Evolutionary conservation across 2,888 invertebrate species (phyloP).

Genomic region (Argyresthia goedartella): DNA sequence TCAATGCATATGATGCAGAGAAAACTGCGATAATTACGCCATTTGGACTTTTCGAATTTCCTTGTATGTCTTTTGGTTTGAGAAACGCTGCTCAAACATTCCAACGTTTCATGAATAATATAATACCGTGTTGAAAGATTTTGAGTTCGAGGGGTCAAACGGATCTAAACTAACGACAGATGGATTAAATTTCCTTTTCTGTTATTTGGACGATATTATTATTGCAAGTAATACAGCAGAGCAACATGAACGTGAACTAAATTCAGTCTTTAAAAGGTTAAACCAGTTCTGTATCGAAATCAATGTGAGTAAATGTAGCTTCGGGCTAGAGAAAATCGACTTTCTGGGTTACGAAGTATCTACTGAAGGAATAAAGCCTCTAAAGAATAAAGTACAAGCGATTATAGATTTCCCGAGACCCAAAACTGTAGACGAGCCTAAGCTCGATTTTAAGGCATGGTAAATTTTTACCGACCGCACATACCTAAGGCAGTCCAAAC

Average conservation of each 20-base stretch:
- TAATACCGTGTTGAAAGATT: too few relatives aligned
- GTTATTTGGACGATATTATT: conserved; percentile 4
- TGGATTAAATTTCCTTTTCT: background rate
- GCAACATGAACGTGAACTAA: background rate
- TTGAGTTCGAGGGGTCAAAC: too few relatives aligned
- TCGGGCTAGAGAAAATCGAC: background rate
- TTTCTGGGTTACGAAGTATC: conserved; percentile 3
- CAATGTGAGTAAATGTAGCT: conserved; percentile 1
- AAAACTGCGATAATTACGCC: conserved; percentile 29
- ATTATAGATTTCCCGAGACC: conserved; percentile 3
- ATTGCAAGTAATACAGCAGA: background rate
- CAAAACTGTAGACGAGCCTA: background rate
- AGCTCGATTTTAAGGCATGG: conserved; percentile 4
- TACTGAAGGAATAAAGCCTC: background rate
- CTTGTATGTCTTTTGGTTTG: conserved; percentile 1
- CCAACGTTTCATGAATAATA: background rate
- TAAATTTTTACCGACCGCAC: conserved; percentile 6
- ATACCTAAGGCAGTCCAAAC: conserved; percentile 7
- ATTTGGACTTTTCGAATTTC: too few relatives aligned
- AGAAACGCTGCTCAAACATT: conserved; percentile 2
- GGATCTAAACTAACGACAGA: background rate
- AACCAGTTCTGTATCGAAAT: background rate
- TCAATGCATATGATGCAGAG: background rate
- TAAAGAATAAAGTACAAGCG: background rate
- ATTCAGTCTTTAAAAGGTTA: background rate